phyloP scores from a whole-genome alignment of 2,797 vertebrate genomes.

The Anguilla megastoma region DNA sequence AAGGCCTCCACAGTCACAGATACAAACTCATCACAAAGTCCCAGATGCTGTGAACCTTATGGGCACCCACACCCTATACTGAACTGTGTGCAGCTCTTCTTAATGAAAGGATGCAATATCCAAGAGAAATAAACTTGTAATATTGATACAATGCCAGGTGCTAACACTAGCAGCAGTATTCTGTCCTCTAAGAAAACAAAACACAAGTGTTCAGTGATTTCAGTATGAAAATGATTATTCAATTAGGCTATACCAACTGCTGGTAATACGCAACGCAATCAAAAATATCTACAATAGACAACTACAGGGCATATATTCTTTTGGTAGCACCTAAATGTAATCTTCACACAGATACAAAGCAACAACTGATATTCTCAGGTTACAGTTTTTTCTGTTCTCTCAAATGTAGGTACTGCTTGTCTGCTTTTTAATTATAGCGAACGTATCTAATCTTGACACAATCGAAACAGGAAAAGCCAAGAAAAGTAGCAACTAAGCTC shows the following conservation, averaged over 20 bases:
- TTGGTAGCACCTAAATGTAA: too few relatives aligned
- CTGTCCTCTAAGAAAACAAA: neutral
- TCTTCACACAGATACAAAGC: too few relatives aligned
- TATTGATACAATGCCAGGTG: neutral
- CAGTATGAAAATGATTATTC: neutral
- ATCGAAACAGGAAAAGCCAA: neutral
- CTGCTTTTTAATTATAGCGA: neutral
- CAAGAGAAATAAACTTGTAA: too few relatives aligned
- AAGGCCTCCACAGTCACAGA: neutral
- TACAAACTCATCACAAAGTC: neutral
- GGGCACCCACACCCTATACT: too few relatives aligned
- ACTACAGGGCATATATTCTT: too few relatives aligned
- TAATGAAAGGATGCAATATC: too few relatives aligned
- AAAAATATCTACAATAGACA: too few relatives aligned
- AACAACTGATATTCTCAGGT: too few relatives aligned
- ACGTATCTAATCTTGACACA: neutral
- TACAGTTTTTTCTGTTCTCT: neutral
- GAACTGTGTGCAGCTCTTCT: too few relatives aligned
- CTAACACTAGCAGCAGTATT: neutral
- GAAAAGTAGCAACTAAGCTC: neutral
- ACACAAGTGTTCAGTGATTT: neutral
- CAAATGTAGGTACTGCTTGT: neutral
- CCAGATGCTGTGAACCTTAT: neutral
- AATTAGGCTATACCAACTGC: too few relatives aligned
- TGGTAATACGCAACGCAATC: too few relatives aligned